These are phyloP conservation scores for Peromyscus aztecus DNA, from an alignment of 2,797 vertebrate species.

Conservation along the genomic window DNA sequence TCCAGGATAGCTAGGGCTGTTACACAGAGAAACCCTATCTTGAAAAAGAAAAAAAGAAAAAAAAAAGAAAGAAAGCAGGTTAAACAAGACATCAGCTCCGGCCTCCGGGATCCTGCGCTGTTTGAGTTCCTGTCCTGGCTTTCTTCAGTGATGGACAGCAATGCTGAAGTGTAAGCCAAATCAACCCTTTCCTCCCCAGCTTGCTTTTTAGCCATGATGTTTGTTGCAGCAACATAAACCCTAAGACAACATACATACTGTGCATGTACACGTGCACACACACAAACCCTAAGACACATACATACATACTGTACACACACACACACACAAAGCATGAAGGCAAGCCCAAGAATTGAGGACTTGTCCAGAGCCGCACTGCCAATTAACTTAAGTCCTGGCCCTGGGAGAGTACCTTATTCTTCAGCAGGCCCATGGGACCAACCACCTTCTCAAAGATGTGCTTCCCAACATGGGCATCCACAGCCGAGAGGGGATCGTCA, in stretches of 20 bases:
- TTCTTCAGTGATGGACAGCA: neutral
- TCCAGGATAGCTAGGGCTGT: neutral
- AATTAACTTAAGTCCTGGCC: neutral
- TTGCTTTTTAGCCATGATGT: neutral
- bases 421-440: constrained; percentile 95
- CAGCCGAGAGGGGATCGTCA: constrained; percentile 96
- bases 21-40: neutral
- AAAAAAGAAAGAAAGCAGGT: neutral
- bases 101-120: neutral
- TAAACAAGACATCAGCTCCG: neutral
- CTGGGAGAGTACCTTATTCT: constrained; percentile 90
- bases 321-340: neutral
- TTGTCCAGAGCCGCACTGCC: neutral
- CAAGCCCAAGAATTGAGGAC: neutral
- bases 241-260: neutral
- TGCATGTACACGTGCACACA: neutral
- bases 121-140: neutral
- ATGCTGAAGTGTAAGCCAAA: neutral
- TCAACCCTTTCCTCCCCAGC: neutral
- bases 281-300: neutral
- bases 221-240: neutral
- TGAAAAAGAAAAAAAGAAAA: neutral
- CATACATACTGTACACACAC: neutral
- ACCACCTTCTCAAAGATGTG: constrained; percentile 97
- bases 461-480: constrained; percentile 97